These are phyloP conservation scores for Zoanthus solanderi DNA, from an alignment of 92 coral and sea anemone genomes.

Conservation along the genomic window DNA sequence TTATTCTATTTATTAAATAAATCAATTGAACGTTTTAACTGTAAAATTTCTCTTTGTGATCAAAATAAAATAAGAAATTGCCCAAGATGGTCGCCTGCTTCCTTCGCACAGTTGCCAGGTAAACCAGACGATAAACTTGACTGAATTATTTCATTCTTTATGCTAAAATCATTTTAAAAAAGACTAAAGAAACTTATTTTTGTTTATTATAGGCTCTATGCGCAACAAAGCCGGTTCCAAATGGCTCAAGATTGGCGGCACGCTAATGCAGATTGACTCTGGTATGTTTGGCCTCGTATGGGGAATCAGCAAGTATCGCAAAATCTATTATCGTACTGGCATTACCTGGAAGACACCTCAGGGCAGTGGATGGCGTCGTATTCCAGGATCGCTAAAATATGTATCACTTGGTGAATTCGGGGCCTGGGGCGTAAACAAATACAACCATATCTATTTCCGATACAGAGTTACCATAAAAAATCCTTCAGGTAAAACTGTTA, in stretches of 20 bases:
- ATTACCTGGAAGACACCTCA: not conserved
- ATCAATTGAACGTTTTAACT: too few relatives aligned
- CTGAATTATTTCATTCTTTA: not conserved
- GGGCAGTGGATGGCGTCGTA: not conserved
- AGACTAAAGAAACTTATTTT: not conserved
- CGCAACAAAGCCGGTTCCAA: not conserved
- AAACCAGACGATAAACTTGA: not conserved
- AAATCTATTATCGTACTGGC: not conserved
- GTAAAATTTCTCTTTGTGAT: too few relatives aligned
- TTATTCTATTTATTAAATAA: too few relatives aligned
- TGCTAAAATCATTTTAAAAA: not conserved
- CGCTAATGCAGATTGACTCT: not conserved
- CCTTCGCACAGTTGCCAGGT: too few relatives aligned
- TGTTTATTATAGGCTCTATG: not conserved
- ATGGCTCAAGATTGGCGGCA: not conserved
- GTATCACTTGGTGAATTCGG: not conserved
- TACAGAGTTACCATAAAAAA: not conserved
- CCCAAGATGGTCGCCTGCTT: too few relatives aligned
- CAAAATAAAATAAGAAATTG: too few relatives aligned
- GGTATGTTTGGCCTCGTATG: not conserved
- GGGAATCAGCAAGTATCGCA: not conserved
- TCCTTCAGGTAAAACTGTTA: not conserved
- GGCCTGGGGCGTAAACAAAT: not conserved
- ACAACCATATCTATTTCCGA: slow-evolving; percentile 3
- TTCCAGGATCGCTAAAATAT: not conserved